phyloP scores from a whole-genome alignment of 2,888 invertebrate genomes.

The Notodromas monacha region DNA sequence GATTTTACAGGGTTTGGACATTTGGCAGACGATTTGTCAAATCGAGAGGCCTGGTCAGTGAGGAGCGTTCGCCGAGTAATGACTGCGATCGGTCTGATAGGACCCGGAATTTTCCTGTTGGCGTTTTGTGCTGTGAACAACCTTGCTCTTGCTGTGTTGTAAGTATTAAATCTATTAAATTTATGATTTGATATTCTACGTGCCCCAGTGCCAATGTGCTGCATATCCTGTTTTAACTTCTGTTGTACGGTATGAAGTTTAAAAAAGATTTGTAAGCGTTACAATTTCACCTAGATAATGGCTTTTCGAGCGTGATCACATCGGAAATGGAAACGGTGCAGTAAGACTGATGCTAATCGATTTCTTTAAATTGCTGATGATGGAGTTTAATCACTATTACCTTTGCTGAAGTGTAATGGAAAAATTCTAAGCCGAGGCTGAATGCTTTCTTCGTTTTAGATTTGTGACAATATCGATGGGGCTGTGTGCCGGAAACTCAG shows the following conservation, averaged over 20 bases:
- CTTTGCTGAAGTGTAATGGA: not conserved
- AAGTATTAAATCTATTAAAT: conserved; percentile 14
- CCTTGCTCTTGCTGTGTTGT: conserved; percentile 30
- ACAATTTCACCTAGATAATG: too few relatives aligned
- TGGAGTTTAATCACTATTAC: not conserved
- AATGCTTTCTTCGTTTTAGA: conserved; percentile 16
- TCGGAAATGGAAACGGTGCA: too few relatives aligned
- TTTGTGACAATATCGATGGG: conserved; percentile 39
- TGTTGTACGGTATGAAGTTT: too few relatives aligned
- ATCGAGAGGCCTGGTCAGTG: conserved; percentile 29
- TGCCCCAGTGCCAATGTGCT: too few relatives aligned
- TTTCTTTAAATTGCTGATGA: too few relatives aligned
- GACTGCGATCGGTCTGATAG: conserved; percentile 34
- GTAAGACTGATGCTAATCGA: too few relatives aligned
- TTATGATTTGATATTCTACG: not conserved
- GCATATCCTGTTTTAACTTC: too few relatives aligned
- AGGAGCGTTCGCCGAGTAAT: conserved; percentile 32
- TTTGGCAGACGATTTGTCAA: conserved; percentile 28
- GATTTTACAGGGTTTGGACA: conserved; percentile 28
- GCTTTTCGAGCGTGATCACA: too few relatives aligned
- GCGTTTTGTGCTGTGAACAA: conserved; percentile 34
- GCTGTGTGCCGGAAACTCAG: conserved; percentile 35
- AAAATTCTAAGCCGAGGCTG: conserved; percentile 5
- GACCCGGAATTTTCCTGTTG: conserved; percentile 32
- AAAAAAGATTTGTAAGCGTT: too few relatives aligned